Conservation (phyloP, 2,797 vertebrate genomes). For the Clarias pachynema region DNA sequence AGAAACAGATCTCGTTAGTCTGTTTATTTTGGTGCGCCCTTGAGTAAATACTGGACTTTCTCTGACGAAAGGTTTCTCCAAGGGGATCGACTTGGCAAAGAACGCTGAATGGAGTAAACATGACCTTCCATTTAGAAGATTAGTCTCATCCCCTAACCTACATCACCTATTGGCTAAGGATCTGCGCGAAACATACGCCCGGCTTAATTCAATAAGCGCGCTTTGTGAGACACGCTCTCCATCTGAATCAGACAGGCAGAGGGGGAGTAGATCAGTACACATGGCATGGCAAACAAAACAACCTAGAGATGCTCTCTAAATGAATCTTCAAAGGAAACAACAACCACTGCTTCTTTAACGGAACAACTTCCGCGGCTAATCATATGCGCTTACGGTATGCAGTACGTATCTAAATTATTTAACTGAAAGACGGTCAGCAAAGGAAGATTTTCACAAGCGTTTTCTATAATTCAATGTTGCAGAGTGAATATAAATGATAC, state of each 20-base stretch:
- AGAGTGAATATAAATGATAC: background rate
- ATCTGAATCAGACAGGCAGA: constrained; percentile 53
- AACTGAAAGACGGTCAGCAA: background rate
- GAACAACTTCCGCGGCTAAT: background rate
- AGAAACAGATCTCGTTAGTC: background rate
- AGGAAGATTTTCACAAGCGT: background rate
- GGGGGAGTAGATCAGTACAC: constrained; percentile 37
- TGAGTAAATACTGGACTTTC: constrained; percentile 15
- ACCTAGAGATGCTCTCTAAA: background rate
- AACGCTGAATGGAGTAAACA: constrained; percentile 52
- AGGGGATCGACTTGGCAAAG: constrained; percentile 33
- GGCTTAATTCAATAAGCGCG: constrained; percentile 67
- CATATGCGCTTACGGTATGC: background rate
- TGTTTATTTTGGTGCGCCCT: constrained; percentile 16
- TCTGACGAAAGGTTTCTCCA: constrained; percentile 22
- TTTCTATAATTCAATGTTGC: background rate
- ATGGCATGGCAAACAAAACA: background rate
- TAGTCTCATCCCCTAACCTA: constrained; percentile 57
- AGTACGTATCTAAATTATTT: background rate
- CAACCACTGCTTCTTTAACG: background rate
- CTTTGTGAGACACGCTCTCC: constrained; percentile 55
- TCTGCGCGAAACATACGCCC: constrained; percentile 56
- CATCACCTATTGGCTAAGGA: constrained; percentile 64
- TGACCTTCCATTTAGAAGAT: constrained; percentile 70
- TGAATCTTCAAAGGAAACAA: background rate